These are phyloP conservation scores for Drosophila gunungcola DNA, from an alignment of 1,140 invertebrate genomes.

Conservation along the genomic window DNA sequence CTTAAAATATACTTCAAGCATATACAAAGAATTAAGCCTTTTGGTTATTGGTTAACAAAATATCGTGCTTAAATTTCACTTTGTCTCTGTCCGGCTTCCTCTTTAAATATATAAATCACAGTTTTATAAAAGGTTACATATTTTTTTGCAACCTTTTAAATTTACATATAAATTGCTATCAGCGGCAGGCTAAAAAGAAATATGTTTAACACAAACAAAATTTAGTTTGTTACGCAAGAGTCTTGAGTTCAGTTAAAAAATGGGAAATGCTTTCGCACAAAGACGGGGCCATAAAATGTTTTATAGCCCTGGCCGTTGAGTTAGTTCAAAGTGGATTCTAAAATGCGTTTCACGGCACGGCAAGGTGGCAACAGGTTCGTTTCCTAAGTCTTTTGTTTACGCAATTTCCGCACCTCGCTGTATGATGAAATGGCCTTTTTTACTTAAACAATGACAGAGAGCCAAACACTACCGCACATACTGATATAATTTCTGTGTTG, in stretches of 20 bases:
- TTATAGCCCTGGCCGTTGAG: constrained; percentile 26
- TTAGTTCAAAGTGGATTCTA: constrained; percentile 55
- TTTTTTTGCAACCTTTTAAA: constrained; percentile 45
- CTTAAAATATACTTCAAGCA: background rate
- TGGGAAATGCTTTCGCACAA: constrained; percentile 61
- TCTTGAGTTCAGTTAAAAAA: constrained; percentile 35
- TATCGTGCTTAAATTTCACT: constrained; percentile 18
- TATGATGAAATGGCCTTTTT: constrained; percentile 57
- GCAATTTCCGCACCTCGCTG: constrained; percentile 57
- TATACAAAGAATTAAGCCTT: background rate
- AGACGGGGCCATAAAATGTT: constrained; percentile 46
- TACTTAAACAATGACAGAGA: constrained; percentile 51
- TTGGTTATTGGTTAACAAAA: background rate
- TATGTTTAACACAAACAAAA: constrained; percentile 11
- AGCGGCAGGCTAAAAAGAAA: constrained; percentile 2
- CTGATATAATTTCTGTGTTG: constrained; percentile 47
- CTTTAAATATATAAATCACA: constrained; percentile 34
- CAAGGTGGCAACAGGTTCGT: constrained; percentile 58
- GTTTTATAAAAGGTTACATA: constrained; percentile 38
- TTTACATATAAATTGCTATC: constrained; percentile 64
- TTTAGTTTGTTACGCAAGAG: constrained; percentile 43
- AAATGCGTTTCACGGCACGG: constrained; percentile 38
- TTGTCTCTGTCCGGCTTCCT: constrained; percentile 5
- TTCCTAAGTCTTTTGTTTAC: constrained; percentile 77
- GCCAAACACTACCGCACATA: constrained; percentile 27